Percentiles rank a stretch among this genome's conserved stretches.
These are phyloP conservation scores for Pegoplata infirma DNA, from an alignment of 2,888 invertebrate genomes.

Conservation along the genomic window DNA sequence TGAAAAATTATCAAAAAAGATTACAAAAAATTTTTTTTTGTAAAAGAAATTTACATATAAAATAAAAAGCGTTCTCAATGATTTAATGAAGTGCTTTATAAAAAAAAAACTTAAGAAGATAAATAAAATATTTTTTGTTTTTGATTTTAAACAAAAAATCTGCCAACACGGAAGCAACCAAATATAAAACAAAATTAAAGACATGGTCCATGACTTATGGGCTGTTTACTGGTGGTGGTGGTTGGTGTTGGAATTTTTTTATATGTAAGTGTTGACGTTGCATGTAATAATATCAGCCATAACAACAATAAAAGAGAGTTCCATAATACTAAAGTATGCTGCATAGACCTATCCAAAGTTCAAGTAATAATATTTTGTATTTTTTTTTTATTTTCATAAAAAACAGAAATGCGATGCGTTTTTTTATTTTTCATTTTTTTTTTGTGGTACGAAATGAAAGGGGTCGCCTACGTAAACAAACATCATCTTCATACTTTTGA, in stretches of 20 bases:
- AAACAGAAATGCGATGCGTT: slow-evolving; percentile 8
- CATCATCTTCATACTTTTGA: not conserved
- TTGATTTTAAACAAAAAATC: slow-evolving; percentile 5
- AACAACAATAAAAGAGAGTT: slow-evolving; percentile 17
- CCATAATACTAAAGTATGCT: slow-evolving; percentile 16
- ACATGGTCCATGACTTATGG: not conserved
- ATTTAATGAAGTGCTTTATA: slow-evolving; percentile 29
- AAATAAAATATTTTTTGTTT: not conserved
- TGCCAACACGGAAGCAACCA: slow-evolving; percentile 44
- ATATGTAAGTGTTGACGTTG: slow-evolving; percentile 27
- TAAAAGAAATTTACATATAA: not conserved
- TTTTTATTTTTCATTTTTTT: not conserved
- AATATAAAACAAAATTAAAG: slow-evolving; percentile 1
- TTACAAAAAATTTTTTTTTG: not conserved
- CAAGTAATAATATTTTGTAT: slow-evolving; percentile 8
- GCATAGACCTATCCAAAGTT: slow-evolving; percentile 6
- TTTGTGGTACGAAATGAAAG: slow-evolving; percentile 7
- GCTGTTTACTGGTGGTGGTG: slow-evolving; percentile 13
- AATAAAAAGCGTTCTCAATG: slow-evolving; percentile 8
- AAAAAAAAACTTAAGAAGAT: not conserved
- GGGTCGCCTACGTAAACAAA: slow-evolving; percentile 38
- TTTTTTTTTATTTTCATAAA: too few species aligned
- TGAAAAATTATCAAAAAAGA: too few species aligned
- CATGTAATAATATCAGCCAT: slow-evolving; percentile 27
- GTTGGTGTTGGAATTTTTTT: not conserved